Conservation (phyloP, 2,888 invertebrate genomes). For the Macaria liturata region DNA sequence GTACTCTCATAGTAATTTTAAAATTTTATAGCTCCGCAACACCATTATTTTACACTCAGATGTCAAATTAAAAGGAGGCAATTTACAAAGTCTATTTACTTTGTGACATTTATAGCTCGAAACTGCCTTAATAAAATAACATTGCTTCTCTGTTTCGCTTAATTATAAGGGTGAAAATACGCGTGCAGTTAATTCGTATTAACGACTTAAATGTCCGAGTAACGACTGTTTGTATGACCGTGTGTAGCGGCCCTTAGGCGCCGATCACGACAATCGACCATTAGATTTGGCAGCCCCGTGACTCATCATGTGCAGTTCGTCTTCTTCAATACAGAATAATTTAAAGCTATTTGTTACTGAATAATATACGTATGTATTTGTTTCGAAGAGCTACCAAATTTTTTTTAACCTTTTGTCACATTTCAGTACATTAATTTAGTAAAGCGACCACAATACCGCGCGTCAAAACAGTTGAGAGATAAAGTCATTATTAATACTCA, state of each 20-base stretch:
- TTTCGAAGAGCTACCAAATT: too few relatives aligned
- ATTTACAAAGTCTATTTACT: conserved; percentile 51
- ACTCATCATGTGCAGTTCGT: not conserved
- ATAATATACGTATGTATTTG: too few relatives aligned
- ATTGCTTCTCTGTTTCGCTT: conserved; percentile 46
- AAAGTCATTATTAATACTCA: conserved; percentile 16
- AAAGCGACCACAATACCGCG: not conserved
- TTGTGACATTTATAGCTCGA: conserved; percentile 45
- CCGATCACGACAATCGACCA: conserved; percentile 19
- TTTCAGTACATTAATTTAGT: too few relatives aligned
- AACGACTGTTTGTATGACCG: conserved; percentile 44
- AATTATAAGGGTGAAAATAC: conserved; percentile 49
- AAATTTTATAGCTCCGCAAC: conserved; percentile 4
- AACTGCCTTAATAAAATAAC: conserved; percentile 58
- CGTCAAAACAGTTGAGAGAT: conserved; percentile 9
- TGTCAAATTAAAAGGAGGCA: conserved; percentile 41
- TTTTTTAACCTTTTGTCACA: too few relatives aligned
- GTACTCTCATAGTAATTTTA: conserved; percentile 8
- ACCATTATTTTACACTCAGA: conserved; percentile 15
- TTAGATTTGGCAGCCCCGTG: conserved; percentile 16
- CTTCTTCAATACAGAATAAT: not conserved
- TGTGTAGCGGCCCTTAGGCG: conserved; percentile 31
- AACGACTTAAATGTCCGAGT: conserved; percentile 46
- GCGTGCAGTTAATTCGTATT: conserved; percentile 46
- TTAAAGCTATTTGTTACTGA: too few relatives aligned